phyloP scores from a whole-genome alignment of 2,888 invertebrate genomes.

The Bombylius major region DNA sequence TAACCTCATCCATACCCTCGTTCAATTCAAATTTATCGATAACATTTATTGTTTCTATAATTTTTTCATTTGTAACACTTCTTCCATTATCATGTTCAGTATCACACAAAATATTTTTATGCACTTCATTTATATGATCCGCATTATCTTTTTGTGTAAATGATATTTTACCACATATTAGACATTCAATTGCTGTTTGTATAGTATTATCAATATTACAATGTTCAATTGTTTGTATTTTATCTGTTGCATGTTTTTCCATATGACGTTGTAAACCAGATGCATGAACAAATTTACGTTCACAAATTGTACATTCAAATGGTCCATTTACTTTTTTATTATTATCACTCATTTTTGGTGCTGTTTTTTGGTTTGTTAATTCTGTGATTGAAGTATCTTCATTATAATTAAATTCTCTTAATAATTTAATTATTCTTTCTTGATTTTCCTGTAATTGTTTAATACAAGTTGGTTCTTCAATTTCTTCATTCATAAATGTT shows the following conservation, averaged over 20 bases:
- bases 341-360: slow-evolving; percentile 14
- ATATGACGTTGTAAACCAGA: slow-evolving; percentile 33
- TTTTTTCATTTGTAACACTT: slow-evolving; percentile 17
- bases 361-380: slow-evolving; percentile 21
- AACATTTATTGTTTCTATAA: not conserved
- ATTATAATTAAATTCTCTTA: slow-evolving; percentile 21
- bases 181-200: slow-evolving; percentile 27
- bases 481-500: not conserved
- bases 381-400: slow-evolving; percentile 13
- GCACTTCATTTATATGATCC: slow-evolving; percentile 22
- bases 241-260: slow-evolving; percentile 34
- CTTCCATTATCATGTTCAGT: slow-evolving; percentile 15
- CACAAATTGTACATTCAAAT: slow-evolving; percentile 32
- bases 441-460: slow-evolving; percentile 31
- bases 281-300: slow-evolving; percentile 34
- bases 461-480: slow-evolving; percentile 20
- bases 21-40: not conserved
- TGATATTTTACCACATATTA: slow-evolving; percentile 29
- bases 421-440: slow-evolving; percentile 29
- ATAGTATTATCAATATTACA: slow-evolving; percentile 18
- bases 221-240: slow-evolving; percentile 21
- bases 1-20: too few relatives aligned
- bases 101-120: slow-evolving; percentile 13
- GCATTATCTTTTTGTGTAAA: slow-evolving; percentile 13
- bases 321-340: slow-evolving; percentile 23